Evolutionary conservation across 2,797 vertebrate genomes (phyloP), one percentile per base, ranked within the genome.

Genomic region (Enteromius anoplus): DNA sequence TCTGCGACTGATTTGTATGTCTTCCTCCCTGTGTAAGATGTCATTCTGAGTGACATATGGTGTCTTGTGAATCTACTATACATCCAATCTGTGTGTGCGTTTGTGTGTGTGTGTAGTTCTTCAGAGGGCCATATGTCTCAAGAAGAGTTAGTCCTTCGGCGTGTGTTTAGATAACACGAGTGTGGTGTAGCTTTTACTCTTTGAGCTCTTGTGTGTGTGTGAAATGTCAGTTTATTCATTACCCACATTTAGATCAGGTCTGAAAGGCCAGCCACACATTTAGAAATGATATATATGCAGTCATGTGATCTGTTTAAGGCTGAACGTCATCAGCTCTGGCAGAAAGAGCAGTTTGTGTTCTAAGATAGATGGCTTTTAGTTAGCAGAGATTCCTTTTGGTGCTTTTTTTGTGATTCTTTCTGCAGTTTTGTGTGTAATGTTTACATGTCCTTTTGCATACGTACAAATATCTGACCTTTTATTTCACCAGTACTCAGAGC

Each of bases 401-500:
- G 19, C 37, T n/a, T 51, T 83, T 19, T n/a, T 19, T 69, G 19
- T 49, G 17, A 34, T 21, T 42, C 37, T 34, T 47, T 26, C 32
- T 75, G 3, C 17, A 32, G 32, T 14, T 70, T 71, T 79, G 3
- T 69, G 26, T 70, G 8, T 37, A 29, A 51, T 51, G n/a, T 75
- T 62, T 26, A 21, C 23, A 62, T 58, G 19, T 73, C 62, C 21
- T 69, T 15, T 78, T 49, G 23, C 64, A 65, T 72, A 58, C 21
- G 14, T 55, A 72, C 64, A 71, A 64, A 72, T 55, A 51, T 45
- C 69, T 86, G 89, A 89, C 84, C 83, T 88, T 88, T 87, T 81
- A 72, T 77, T 76, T 68, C 58, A 58, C 29, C 32, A 69, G n/a
- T 45, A 55, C 53, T 75, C 45, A 14, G 71, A 32, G 58, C 83